Conservation (phyloP, 2,797 vertebrate genomes). For the Pristis pectinata region DNA sequence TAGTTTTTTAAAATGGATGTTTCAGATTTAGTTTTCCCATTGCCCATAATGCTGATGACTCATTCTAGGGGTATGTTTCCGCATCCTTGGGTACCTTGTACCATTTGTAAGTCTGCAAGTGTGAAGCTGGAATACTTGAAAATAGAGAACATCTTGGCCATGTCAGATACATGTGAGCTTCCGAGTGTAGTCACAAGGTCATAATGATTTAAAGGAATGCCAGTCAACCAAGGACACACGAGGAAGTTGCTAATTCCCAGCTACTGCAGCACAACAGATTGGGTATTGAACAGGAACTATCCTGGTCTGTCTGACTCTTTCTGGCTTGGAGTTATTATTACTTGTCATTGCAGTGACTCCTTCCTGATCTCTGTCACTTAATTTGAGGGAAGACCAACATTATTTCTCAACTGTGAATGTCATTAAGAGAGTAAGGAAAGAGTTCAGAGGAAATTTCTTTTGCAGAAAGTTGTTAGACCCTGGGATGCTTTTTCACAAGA, state of each 20-base stretch:
- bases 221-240: neutral
- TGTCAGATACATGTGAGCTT: neutral
- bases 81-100: neutral
- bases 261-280: neutral
- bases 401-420: conserved; percentile 76
- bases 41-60: neutral
- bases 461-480: neutral
- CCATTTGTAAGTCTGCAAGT: neutral
- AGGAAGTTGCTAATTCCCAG: neutral
- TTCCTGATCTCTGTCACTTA: conserved; percentile 93
- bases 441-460: neutral
- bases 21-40: too few relatives aligned
- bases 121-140: neutral
- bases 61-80: neutral
- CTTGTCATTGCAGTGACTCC: conserved; percentile 68
- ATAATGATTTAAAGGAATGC: neutral
- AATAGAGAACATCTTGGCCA: neutral
- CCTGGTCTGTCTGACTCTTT: neutral
- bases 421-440: neutral
- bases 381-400: conserved; percentile 89
- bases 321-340: neutral
- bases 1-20: too few relatives aligned
- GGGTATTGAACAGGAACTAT: neutral
- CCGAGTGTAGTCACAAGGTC: neutral
- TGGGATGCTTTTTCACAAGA: neutral